Evolutionary conservation across 2,888 invertebrate species (phyloP).

Genomic region (Cosmorhoe ocellata): DNA sequence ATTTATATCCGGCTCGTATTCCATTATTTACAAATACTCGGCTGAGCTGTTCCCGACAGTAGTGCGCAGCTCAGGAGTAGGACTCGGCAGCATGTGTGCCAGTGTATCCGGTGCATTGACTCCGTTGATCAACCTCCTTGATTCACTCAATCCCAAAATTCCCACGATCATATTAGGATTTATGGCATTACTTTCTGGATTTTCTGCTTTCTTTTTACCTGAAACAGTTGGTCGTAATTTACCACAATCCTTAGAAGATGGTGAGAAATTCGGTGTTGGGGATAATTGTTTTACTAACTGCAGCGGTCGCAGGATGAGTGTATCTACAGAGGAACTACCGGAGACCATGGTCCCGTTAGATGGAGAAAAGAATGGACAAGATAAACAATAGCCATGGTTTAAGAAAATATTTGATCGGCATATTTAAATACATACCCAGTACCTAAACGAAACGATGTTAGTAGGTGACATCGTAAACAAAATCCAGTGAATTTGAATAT

Average conservation of each 20-base stretch:
- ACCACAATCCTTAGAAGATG: conserved; percentile 92
- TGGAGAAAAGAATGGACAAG: conserved; percentile 59
- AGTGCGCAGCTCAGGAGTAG: conserved; percentile 91
- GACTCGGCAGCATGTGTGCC: conserved; percentile 92
- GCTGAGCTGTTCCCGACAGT: conserved; percentile 94
- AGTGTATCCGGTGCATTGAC: conserved; percentile 91
- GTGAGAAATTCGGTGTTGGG: conserved; percentile 91
- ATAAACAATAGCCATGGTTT: not conserved
- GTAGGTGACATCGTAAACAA: too few species aligned
- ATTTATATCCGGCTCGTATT: conserved; percentile 92
- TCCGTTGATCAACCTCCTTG: conserved; percentile 89
- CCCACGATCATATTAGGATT: conserved; percentile 90
- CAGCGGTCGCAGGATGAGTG: conserved; percentile 69
- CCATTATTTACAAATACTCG: conserved; percentile 93
- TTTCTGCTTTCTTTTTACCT: conserved; percentile 88
- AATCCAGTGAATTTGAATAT: too few species aligned
- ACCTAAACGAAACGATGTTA: not conserved
- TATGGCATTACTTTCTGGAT: conserved; percentile 88
- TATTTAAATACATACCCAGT: not conserved
- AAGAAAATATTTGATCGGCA: not conserved
- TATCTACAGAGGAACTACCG: conserved; percentile 59
- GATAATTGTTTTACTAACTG: conserved; percentile 91
- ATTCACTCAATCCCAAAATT: conserved; percentile 89
- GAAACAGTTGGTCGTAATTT: conserved; percentile 91
- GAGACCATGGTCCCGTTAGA: conserved; percentile 75